These are phyloP conservation scores for Dilophus febrilis DNA, from an alignment of 2,888 invertebrate species.

Conservation along the genomic window DNA sequence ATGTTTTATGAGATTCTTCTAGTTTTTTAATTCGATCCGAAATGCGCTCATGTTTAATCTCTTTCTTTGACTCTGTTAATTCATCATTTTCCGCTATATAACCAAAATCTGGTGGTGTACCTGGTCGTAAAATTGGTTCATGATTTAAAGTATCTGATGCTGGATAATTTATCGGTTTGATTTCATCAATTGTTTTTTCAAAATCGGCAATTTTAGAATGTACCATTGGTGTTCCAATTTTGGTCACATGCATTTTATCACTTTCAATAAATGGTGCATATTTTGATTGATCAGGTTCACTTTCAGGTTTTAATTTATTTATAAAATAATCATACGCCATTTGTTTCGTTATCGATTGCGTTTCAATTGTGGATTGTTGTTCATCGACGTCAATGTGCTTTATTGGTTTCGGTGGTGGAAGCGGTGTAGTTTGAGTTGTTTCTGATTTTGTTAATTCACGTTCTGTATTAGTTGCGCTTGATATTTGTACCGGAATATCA, in stretches of 20 bases:
- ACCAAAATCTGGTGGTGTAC: slow-evolving; percentile 53
- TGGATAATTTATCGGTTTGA: no score
- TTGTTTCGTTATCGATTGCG: slow-evolving; percentile 41
- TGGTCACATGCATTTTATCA: slow-evolving; percentile 1
- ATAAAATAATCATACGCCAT: slow-evolving; percentile 50
- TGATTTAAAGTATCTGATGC: slow-evolving; percentile 20
- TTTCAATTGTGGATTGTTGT: slow-evolving; percentile 27
- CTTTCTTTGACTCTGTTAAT: slow-evolving; percentile 11
- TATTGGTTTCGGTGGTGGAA: slow-evolving; percentile 15
- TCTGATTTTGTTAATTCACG: slow-evolving; percentile 14
- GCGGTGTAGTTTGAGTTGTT: slow-evolving; percentile 20
- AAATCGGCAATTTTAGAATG: not conserved
- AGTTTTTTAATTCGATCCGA: slow-evolving; percentile 40
- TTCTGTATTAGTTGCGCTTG: slow-evolving; percentile 15
- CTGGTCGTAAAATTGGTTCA: slow-evolving; percentile 39
- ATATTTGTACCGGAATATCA: slow-evolving; percentile 7
- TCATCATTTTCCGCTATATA: slow-evolving; percentile 36
- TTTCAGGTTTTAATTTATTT: slow-evolving; percentile 36
- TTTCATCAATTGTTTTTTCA: no score
- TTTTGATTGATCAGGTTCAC: slow-evolving; percentile 16
- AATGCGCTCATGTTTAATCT: slow-evolving; percentile 31
- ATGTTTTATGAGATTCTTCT: slow-evolving; percentile 37
- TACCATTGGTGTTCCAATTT: not conserved
- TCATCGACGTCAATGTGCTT: not conserved
- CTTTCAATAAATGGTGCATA: slow-evolving; percentile 20